Conservation (phyloP, 1,140 invertebrate genomes). For the Hylaeus anthracinus region DNA sequence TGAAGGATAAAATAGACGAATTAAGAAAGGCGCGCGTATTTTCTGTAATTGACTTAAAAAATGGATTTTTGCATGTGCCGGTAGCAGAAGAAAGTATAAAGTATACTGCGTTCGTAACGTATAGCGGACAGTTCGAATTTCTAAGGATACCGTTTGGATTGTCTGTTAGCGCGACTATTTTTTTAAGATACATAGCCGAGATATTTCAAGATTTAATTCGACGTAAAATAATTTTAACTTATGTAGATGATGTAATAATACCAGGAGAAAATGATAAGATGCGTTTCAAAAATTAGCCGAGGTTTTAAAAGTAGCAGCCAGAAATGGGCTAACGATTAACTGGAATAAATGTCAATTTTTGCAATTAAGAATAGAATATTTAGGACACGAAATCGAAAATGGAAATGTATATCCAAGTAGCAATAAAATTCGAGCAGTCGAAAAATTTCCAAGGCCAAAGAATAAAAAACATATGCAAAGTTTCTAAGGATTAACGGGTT, state of each 20-base stretch:
- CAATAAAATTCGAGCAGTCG: background rate
- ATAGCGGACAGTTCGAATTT: background rate
- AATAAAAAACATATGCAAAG: slow-evolving; percentile 1
- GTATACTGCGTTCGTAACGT: no score
- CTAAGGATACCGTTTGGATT: background rate
- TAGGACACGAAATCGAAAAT: slow-evolving; percentile 2
- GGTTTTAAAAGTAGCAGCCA: background rate
- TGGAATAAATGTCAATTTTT: slow-evolving; percentile 61
- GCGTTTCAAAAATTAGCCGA: background rate
- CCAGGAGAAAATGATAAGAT: no score
- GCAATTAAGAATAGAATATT: background rate
- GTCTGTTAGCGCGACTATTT: no score
- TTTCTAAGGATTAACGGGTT: background rate
- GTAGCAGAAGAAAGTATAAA: no score
- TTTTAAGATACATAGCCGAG: no score
- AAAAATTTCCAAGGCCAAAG: background rate
- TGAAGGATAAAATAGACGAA: background rate
- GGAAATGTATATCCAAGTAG: background rate
- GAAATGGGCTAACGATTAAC: background rate
- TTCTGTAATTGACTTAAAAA: background rate
- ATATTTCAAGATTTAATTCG: background rate
- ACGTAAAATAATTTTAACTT: no score
- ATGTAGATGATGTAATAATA: no score
- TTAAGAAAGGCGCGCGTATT: background rate
- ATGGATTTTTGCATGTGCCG: background rate